These are phyloP conservation scores for Latrodectus hesperus DNA, from an alignment of 2,888 invertebrate genomes.

Conservation along the genomic window DNA sequence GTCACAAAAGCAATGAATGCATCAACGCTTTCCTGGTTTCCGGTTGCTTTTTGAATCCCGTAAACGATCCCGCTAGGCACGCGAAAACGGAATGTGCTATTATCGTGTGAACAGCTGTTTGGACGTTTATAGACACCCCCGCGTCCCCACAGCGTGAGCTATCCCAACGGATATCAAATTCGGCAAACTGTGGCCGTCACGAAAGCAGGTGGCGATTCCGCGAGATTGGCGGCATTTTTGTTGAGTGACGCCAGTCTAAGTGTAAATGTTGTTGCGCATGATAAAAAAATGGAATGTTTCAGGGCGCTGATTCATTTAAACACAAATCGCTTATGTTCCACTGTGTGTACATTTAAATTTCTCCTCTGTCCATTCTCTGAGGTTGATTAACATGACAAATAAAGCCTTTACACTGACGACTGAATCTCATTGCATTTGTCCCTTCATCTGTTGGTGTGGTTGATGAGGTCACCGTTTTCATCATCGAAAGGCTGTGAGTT, in stretches of 20 bases:
- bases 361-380: no score
- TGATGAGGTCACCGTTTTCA: no score
- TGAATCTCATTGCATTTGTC: no score
- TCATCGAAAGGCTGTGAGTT: no score
- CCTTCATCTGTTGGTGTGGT: no score
- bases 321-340: no score
- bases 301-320: no score
- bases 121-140: background rate
- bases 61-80: background rate
- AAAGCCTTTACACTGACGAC: no score
- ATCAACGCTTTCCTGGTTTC: background rate
- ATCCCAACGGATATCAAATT: background rate
- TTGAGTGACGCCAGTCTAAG: background rate
- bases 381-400: no score
- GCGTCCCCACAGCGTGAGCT: background rate
- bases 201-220: background rate
- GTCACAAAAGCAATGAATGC: background rate
- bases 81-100: background rate
- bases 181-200: background rate
- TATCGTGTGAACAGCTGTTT: background rate
- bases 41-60: background rate
- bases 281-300: no score
- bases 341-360: no score
- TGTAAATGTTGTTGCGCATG: no score
- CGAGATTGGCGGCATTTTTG: background rate